Evolutionary conservation across 2,113 vertebrate species (phyloP).

Genomic region (Pyrgilauda ruficollis): DNA sequence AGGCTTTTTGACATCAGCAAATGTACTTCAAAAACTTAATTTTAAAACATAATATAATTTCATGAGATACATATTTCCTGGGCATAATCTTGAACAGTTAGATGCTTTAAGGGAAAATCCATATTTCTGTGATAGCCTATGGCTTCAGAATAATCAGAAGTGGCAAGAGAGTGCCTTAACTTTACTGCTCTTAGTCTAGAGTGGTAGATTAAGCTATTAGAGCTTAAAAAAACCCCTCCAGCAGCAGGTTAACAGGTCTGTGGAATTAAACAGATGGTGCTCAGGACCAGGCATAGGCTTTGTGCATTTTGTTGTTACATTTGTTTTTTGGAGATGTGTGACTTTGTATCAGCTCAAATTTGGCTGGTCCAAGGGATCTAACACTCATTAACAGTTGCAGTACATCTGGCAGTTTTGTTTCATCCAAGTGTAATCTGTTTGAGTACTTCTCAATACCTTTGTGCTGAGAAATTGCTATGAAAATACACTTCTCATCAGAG

Average conservation of each 20-base stretch:
- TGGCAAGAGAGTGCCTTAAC: neutral
- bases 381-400: neutral
- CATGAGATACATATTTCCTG: neutral
- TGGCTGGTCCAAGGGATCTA: neutral
- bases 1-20: neutral
- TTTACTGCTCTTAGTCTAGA: neutral
- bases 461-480: neutral
- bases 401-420: conserved; percentile 10
- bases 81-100: neutral
- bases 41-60: neutral
- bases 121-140: neutral
- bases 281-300: neutral
- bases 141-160: neutral
- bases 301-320: neutral
- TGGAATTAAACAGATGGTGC: neutral
- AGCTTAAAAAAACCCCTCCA: neutral
- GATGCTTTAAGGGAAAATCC: neutral
- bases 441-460: neutral
- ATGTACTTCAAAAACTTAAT: neutral
- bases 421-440: neutral
- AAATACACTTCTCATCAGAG: neutral
- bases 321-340: neutral
- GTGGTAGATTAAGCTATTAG: neutral
- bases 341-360: neutral
- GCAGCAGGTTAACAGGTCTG: neutral